phyloP scores from a whole-genome alignment of 2,888 invertebrate genomes.

The Cheiracanthium punctorium region DNA sequence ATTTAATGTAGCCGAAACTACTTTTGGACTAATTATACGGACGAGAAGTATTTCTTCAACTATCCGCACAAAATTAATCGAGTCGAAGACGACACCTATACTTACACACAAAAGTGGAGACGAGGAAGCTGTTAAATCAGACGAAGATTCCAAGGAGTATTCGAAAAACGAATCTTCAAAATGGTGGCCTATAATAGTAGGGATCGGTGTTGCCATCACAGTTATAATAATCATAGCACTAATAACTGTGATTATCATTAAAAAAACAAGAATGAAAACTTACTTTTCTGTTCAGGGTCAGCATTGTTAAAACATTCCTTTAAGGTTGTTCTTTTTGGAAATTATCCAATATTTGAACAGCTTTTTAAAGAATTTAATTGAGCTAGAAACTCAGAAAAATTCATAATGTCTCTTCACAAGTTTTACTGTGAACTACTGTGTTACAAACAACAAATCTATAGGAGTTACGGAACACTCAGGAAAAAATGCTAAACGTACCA shows the following conservation, averaged over 20 bases:
- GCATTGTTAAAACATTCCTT: no score
- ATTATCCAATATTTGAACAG: no score
- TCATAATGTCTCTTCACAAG: no score
- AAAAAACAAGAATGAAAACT: constrained; percentile 33
- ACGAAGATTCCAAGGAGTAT: neutral
- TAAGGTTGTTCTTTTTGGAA: no score
- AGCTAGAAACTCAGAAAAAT: no score
- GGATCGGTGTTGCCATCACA: constrained; percentile 25
- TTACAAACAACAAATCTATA: no score
- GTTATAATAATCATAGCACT: constrained; percentile 34
- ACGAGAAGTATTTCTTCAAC: neutral
- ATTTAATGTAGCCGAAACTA: constrained; percentile 41
- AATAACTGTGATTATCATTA: constrained; percentile 36
- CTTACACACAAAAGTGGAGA: neutral
- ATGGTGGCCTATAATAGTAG: constrained; percentile 60
- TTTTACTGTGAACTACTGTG: no score
- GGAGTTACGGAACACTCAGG: no score
- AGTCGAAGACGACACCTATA: neutral
- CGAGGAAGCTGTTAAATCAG: neutral
- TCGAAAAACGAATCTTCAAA: constrained; percentile 16
- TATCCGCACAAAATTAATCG: neutral
- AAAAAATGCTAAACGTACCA: no score
- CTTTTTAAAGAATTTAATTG: no score
- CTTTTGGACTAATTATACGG: constrained; percentile 21
- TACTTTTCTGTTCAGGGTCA: constrained; percentile 54